Evolutionary conservation across 37 sponge, comb jelly and placozoan species (phyloP).

Genomic region (Halisarca cf. caerulea): DNA sequence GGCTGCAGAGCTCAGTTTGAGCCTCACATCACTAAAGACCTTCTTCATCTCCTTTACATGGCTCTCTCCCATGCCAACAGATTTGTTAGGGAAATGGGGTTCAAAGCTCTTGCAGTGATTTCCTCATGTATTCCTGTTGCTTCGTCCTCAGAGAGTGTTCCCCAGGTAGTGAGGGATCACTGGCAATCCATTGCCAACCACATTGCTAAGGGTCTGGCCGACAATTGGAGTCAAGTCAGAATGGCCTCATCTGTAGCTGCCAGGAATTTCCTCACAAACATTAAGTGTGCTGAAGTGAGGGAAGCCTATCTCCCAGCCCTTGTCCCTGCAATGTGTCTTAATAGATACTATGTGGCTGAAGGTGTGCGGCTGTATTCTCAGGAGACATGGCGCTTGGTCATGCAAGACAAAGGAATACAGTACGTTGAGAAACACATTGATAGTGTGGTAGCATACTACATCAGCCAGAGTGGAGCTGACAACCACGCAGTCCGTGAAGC

Average conservation of each 20-base stretch:
- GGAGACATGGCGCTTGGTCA: slow-evolving; percentile 86
- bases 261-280: slow-evolving; percentile 68
- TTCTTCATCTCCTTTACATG: slow-evolving; percentile 77
- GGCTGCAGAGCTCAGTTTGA: slow-evolving; percentile 76
- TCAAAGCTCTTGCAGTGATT: slow-evolving; percentile 61
- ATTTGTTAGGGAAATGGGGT: slow-evolving; percentile 91
- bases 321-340: slow-evolving; percentile 91
- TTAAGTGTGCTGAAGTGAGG: slow-evolving; percentile 20
- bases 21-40: slow-evolving; percentile 60
- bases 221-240: slow-evolving; percentile 97
- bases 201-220: slow-evolving; percentile 79
- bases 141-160: background rate
- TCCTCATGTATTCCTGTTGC: slow-evolving; percentile 8
- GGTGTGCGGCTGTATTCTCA: slow-evolving; percentile 94
- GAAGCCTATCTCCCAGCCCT: slow-evolving; percentile 51
- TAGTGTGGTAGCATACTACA: slow-evolving; percentile 74
- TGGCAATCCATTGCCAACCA: slow-evolving; percentile 50
- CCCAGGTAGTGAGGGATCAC: background rate
- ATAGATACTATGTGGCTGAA: slow-evolving; percentile 97
- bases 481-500: slow-evolving; percentile 96
- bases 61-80: slow-evolving; percentile 86
- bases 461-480: slow-evolving; percentile 77
- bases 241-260: slow-evolving; percentile 90
- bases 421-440: slow-evolving; percentile 75
- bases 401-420: slow-evolving; percentile 60